These are phyloP conservation scores for Bellardia pandia DNA, from an alignment of 2,888 invertebrate species.

Conservation along the genomic window DNA sequence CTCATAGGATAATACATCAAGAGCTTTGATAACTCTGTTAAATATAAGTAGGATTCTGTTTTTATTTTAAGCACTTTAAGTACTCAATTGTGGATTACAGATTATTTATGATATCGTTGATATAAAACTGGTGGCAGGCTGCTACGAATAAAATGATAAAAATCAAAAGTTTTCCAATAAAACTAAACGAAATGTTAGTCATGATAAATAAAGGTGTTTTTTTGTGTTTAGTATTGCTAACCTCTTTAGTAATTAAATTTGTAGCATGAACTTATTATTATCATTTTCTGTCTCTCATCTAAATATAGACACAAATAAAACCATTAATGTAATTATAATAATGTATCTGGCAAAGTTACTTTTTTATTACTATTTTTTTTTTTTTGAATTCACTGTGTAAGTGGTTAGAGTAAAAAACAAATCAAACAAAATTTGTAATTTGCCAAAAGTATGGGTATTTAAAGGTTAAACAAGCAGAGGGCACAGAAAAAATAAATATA, in stretches of 20 bases:
- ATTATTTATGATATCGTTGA: slow-evolving; percentile 80
- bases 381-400: slow-evolving; percentile 26
- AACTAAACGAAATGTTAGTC: not conserved
- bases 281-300: not conserved
- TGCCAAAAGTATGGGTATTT: slow-evolving; percentile 43
- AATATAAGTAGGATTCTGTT: slow-evolving; percentile 44
- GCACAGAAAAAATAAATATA: slow-evolving; percentile 39
- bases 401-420: slow-evolving; percentile 20
- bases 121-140: slow-evolving; percentile 17
- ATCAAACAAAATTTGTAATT: slow-evolving; percentile 46
- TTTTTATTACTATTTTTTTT: slow-evolving; percentile 27
- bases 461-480: slow-evolving; percentile 66
- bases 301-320: slow-evolving; percentile 47
- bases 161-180: slow-evolving; percentile 16
- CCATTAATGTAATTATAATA: slow-evolving; percentile 72
- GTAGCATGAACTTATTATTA: slow-evolving; percentile 7
- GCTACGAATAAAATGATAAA: not conserved
- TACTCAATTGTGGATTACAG: slow-evolving; percentile 80
- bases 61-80: slow-evolving; percentile 75
- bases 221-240: not conserved
- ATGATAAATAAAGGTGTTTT: not conserved
- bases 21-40: slow-evolving; percentile 56
- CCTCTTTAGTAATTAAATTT: not conserved
- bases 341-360: slow-evolving; percentile 49
- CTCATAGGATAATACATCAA: slow-evolving; percentile 52